Evolutionary conservation across 2,797 vertebrate genomes (phyloP).

Genomic region (Aldrovandia affinis): DNA sequence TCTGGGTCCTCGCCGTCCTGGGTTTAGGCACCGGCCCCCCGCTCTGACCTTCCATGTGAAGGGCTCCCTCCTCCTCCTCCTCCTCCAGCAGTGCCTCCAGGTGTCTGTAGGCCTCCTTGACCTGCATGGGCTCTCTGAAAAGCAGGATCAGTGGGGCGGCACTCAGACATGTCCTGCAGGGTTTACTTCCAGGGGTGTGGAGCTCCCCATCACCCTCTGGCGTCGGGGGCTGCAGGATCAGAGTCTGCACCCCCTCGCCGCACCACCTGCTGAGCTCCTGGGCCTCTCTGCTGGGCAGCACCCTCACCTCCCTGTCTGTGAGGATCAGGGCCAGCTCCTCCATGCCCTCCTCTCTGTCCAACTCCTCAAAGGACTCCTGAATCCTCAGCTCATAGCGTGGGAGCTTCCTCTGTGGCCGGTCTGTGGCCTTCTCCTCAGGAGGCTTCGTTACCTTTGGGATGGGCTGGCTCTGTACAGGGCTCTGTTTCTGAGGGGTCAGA

Average conservation of each 20-base stretch:
- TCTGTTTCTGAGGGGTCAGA: background rate
- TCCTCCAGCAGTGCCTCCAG: slow-evolving; percentile 47
- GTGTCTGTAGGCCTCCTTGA: slow-evolving; percentile 48
- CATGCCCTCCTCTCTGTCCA: slow-evolving; percentile 34
- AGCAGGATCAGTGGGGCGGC: slow-evolving; percentile 44
- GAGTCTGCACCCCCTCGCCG: slow-evolving; percentile 45
- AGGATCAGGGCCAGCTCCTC: slow-evolving; percentile 47
- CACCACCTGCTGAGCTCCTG: slow-evolving; percentile 39
- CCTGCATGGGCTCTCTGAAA: slow-evolving; percentile 35
- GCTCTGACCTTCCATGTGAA: slow-evolving; percentile 18
- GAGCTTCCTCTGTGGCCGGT: background rate
- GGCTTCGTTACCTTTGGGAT: too few species aligned
- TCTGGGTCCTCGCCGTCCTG: slow-evolving; percentile 41
- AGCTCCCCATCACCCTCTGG: slow-evolving; percentile 40
- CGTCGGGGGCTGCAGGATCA: slow-evolving; percentile 42
- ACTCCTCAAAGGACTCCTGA: slow-evolving; percentile 45
- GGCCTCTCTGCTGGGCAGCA: slow-evolving; percentile 45
- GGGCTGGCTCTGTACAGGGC: background rate
- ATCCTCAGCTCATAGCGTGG: slow-evolving; percentile 31
- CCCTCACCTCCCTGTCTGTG: slow-evolving; percentile 49
- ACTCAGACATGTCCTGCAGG: slow-evolving; percentile 35
- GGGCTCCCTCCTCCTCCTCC: background rate
- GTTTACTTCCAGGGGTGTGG: background rate
- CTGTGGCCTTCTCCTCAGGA: slow-evolving; percentile 2
- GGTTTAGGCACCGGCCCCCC: slow-evolving; percentile 54